Percentiles rank a stretch among this genome's conserved stretches.
Evolutionary conservation across 2,113 vertebrate species (phyloP).

Genomic region (Cervus canadensis): DNA sequence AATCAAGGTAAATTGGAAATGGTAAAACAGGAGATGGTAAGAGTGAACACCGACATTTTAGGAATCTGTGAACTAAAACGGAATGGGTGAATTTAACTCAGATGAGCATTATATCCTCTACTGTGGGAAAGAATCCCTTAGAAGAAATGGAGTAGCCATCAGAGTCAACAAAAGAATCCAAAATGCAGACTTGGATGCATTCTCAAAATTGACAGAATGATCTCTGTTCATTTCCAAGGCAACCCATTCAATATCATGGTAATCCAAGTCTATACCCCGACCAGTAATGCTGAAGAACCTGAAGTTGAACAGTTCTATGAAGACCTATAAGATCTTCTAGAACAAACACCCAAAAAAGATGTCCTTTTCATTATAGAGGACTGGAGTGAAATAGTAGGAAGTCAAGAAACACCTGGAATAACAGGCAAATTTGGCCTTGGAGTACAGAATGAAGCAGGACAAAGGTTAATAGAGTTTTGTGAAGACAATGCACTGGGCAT

Average conservation of each 20-base stretch:
- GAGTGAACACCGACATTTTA: background rate
- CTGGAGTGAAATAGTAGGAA: background rate
- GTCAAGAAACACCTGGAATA: background rate
- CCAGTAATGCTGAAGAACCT: background rate
- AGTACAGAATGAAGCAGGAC: background rate
- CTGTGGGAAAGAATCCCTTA: background rate
- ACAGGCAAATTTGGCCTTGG: background rate
- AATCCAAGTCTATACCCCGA: background rate
- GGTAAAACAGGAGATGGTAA: background rate
- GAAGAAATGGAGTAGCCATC: background rate
- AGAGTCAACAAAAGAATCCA: background rate
- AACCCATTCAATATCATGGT: background rate
- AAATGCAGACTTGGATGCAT: background rate
- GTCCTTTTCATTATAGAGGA: background rate
- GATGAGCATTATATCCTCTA: background rate
- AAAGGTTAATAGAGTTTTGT: fast-evolving
- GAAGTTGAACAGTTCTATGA: background rate
- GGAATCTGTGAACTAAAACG: background rate
- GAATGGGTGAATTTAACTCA: background rate
- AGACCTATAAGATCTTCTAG: background rate
- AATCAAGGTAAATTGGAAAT: background rate
- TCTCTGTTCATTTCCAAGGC: background rate
- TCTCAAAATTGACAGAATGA: too few species aligned
- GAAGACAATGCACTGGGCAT: background rate
- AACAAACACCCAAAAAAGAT: background rate